Evolutionary conservation across 1,140 invertebrate species (phyloP), one percentile per base, ranked within the genome.

Genomic region (Calliphora vicina): DNA sequence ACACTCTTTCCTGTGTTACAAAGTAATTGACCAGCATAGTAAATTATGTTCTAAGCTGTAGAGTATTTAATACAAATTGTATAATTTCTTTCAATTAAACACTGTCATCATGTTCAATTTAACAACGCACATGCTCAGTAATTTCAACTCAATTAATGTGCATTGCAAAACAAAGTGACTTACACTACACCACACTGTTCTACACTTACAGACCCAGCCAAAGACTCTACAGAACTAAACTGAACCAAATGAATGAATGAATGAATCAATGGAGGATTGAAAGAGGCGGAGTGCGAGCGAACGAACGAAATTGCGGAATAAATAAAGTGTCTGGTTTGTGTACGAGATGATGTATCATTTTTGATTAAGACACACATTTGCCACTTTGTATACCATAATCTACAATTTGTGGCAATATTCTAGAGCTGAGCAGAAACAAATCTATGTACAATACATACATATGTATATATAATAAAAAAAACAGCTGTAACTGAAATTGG

Each of bases 91-190:
- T 78, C 42, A 78, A 78, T 78, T 78, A 78, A 78, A 78, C 35
- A 43, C 74, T 78, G 74, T 78, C 74, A 78, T 78, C 74, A 43
- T 78, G 35, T 78, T 78, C 74, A 78, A 78, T 78, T 78, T 78
- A 78, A 43, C 35, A 43, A 78, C 74, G 74, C 74, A 78, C 74
- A 78, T 78, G 74, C 74, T 45, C 74, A 78, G 74, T 78, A 78
- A 45, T 78, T 78, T 43, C 74, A 23, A 78, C 35, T 78, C 35
- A 78, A 78, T 78, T 78, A 45, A 78, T 78, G 74, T 78, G 74
- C 74, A 78, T 78, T 78, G 74, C 74, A 78, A 78, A 78, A 78
- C 74, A 78, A 78, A 78, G 35, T 45, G 74, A 78, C 35, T 29
- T 29, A 29, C n/a, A 78, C 42, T 12, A 45, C 20, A 10, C 73